Evolutionary conservation across 2,797 vertebrate genomes (phyloP).

Genomic region (Sphaeramia orbicularis): DNA sequence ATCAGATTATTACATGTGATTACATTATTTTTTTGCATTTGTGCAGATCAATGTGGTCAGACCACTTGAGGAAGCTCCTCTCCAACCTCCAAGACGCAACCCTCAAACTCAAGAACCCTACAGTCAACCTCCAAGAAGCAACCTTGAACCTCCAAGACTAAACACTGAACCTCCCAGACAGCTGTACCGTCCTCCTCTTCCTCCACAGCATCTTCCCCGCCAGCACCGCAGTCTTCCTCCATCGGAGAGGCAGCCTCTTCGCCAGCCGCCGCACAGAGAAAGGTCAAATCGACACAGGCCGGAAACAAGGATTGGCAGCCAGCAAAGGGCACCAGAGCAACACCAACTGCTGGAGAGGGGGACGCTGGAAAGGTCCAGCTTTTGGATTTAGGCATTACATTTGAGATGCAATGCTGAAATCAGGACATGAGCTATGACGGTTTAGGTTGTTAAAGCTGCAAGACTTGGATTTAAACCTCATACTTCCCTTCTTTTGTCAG

Average conservation of each 20-base stretch:
- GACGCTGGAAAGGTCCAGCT: conserved; percentile 75
- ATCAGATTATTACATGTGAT: neutral
- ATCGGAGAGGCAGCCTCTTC: conserved; percentile 51
- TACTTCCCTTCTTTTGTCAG: neutral
- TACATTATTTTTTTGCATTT: conserved; percentile 8
- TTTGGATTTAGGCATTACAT: conserved; percentile 78
- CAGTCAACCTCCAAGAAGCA: neutral
- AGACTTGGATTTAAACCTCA: neutral
- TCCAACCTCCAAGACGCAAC: neutral
- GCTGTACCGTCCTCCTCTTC: conserved; percentile 19
- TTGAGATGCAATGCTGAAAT: neutral
- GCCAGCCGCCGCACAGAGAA: conserved; percentile 22
- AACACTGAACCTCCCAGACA: neutral
- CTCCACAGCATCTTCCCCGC: conserved; percentile 6
- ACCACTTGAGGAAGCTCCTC: neutral
- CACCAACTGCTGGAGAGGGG: conserved; percentile 63
- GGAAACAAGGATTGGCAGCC: conserved; percentile 21
- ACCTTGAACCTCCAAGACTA: neutral
- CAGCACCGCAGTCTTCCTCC: conserved; percentile 53
- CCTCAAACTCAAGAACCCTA: neutral
- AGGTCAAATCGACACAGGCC: conserved; percentile 25
- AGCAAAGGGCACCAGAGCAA: conserved; percentile 58
- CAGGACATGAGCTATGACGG: neutral
- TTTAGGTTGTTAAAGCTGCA: neutral
- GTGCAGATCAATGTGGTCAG: neutral